Conservation (phyloP, 1,140 invertebrate species). For the Batillaria attramentaria region DNA sequence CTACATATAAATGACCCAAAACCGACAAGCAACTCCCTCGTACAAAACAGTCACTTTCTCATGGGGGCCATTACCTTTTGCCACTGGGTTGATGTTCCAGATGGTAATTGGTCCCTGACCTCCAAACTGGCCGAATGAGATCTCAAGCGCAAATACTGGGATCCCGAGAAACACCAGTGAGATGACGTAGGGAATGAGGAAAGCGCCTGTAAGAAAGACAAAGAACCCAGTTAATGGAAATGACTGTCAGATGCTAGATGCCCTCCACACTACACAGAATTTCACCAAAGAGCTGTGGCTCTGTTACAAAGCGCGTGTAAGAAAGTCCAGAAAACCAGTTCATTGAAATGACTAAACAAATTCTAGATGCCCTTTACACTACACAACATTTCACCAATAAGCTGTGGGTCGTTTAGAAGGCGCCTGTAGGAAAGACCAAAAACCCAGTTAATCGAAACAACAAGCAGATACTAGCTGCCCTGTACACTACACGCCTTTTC, state of each 20-base stretch:
- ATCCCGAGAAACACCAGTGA: conserved; percentile 78
- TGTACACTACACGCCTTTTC: no score
- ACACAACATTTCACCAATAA: no score
- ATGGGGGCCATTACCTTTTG: conserved; percentile 81
- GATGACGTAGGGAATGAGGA: conserved; percentile 79
- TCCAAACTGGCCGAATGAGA: conserved; percentile 83
- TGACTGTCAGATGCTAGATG: no score
- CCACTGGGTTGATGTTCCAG: conserved; percentile 84
- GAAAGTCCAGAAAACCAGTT: not conserved
- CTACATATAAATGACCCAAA: no score
- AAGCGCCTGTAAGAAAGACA: conserved; percentile 75
- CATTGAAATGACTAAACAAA: not conserved
- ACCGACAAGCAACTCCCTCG: no score
- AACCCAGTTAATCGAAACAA: no score
- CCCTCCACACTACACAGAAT: not conserved
- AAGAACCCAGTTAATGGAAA: no score
- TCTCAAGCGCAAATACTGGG: conserved; percentile 82
- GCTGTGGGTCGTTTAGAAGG: no score
- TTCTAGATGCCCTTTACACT: no score
- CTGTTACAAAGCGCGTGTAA: not conserved
- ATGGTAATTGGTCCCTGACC: conserved; percentile 82
- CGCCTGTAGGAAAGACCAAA: no score
- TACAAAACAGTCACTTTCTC: no score
- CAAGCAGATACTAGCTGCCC: no score
- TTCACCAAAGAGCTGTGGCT: not conserved